Evolutionary conservation across 2,888 invertebrate species (phyloP), one percentile per base, ranked within the genome.

Genomic region (Drosophila fungiperda): DNA sequence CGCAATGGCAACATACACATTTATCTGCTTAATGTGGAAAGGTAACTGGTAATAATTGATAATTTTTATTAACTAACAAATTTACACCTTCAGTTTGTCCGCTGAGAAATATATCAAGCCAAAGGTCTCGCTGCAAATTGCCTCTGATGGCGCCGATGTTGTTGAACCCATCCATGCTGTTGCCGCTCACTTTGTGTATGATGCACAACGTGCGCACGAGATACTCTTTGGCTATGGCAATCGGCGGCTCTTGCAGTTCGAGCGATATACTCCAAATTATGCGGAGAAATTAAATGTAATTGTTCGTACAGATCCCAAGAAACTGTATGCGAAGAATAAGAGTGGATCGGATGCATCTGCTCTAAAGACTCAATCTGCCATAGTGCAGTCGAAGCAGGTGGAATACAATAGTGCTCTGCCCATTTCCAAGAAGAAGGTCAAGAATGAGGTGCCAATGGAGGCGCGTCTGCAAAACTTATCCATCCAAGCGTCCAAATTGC

Each of bases 401-500:
- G 92, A 93, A 33, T 93, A 92, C 65, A 92, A 90, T 57, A 89
- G 89, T 17, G 79, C 89, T 1, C 49, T 86, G 35, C 85, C 87
- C 4, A 73, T 91, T 9, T 81, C 87, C 4, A 90, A 88, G 38
- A 92, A 91, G 63, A 91, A 90, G 57, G 55, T 91, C 0, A 91
- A 91, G 50, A 71, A 90, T 8, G 92, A 93, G 63, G 90, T 93
- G 66, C 96, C 97, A 0, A 96, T 98, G 95, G 97, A 98, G 91
- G 95, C 96, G 11, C 94, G 98, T 36, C 92, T 98, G 29, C 96
- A 97, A 78, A 97, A 97, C 92, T 93, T 98, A 32, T 95, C 96
- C 26, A 91, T 98, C 29, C 94, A 94, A 9, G 91, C 94, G 76
- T 93, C 94, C n/a, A 82, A 82, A 49, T 59, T 78, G 15, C 48